Base-by-base conservation (phyloP, 2,113 vertebrate species). In the Nerophis ophidion region DNA sequence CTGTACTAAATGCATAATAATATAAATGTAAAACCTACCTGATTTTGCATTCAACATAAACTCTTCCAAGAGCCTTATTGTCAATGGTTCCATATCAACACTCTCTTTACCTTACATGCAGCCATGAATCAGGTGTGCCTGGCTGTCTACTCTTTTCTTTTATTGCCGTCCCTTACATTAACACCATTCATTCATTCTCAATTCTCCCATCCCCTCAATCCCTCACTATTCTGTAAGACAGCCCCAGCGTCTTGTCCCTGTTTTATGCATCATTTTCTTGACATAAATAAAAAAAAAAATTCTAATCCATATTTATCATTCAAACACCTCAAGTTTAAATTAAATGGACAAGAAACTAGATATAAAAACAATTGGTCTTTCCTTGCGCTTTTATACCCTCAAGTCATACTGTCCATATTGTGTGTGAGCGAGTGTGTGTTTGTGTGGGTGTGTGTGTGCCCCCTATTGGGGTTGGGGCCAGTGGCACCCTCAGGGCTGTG, bases 401-500 rank as follows among this genome's bases (percentile, higher is more conserved):
- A 69, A 80, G 85, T 84, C 79, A 80, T 42, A 62, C 44, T 63
- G 71, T 74, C 76, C 77, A 81, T 84, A 81, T 66, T 80, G 63
- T 76, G 68, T 72, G 56, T 72, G 58, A 64, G 55, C 70, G 49
- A 63, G 57, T 63, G 51, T 65, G 65, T 65, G 16, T 67, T 54
- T 64, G 70, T 61, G 44, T 51, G 52, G 60, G 51, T 62, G 33
- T 67, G 63, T 63, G 73, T 74, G 61, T 63, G 84, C 73, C 74
- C 81, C 77, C 79, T 77, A 83, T 85, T 84, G 83, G 72, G 84
- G 83, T 75, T 78, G 71, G 84, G 84, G 83, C 86, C 81, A 86
- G 81, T 79, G 82, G 84, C 79, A 81, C 84, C 86, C 86, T 84
- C 68, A 66, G 86, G 86, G 86, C 86, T 84, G 74, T 83, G 77